Evolutionary conservation across 2,888 invertebrate genomes (phyloP).

Genomic region (Lysandra bellargus): DNA sequence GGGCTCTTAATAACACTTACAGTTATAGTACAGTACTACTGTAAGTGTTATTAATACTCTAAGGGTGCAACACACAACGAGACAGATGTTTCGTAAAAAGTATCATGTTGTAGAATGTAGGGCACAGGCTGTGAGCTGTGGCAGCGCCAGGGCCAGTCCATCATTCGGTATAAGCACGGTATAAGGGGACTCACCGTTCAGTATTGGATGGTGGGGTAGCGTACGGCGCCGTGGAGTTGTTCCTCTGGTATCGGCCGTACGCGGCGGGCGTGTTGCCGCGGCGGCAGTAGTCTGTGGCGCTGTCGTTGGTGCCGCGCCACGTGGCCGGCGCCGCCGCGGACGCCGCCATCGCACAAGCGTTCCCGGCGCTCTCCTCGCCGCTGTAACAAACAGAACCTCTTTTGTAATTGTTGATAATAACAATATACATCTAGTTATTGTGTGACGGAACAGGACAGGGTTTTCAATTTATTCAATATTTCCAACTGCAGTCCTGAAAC

Average conservation of each 20-base stretch:
- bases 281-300: slow-evolving; percentile 73
- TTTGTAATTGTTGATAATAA: neutral
- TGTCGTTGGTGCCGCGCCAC: slow-evolving; percentile 77
- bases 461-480: too few species aligned
- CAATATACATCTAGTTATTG: neutral
- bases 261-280: slow-evolving; percentile 76
- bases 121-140: too few species aligned
- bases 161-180: too few species aligned
- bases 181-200: slow-evolving; percentile 56
- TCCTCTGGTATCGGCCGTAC: slow-evolving; percentile 81
- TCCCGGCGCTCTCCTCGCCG: slow-evolving; percentile 70
- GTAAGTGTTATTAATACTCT: too few species aligned
- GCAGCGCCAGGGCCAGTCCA: too few species aligned
- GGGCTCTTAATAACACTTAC: too few species aligned
- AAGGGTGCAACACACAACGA: too few species aligned
- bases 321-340: slow-evolving; percentile 71
- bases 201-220: slow-evolving; percentile 72
- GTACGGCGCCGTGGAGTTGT: slow-evolving; percentile 70
- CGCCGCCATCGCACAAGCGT: slow-evolving; percentile 70
- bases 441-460: neutral
- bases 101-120: too few species aligned
- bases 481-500: too few species aligned
- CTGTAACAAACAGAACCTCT: slow-evolving; percentile 47
- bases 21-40: too few species aligned
- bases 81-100: too few species aligned